Base-by-base conservation (phyloP, 1,140 invertebrate species). In the Asobara japonica region DNA sequence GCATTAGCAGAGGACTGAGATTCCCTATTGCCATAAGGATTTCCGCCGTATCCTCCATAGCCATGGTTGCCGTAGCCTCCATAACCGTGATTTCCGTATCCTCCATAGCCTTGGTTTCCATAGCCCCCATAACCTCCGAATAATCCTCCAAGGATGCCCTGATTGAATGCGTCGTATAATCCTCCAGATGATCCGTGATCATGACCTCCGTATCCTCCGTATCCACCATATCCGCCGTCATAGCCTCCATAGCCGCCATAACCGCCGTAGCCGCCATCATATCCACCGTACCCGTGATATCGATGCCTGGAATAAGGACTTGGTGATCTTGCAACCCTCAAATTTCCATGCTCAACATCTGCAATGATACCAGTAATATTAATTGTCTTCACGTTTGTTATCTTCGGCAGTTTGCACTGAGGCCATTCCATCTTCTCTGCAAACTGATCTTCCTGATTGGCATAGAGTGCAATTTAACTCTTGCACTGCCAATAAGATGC, bases 1-100 rank as follows among this genome's bases (percentile, higher is more conserved):
- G 78, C 76, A 6, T 61, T 71, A 7, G 76, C 79, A 4, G 71
- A 69, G 3, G 75, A 61, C 11, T 68, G 66, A 1, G 22, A 72
- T 5, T 61, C 36, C 10, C 74, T 61, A 8, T 48, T 72, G 30
- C 13, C 7, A 20, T 62, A 45, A 18, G 25, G 41, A 31, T 45
- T 3, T 45, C 41, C n/a, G 13, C 22, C 22, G 66, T 69, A 56
- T 22, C 41, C 38, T 8, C 66, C 66, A 68, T 48, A 29, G 20
- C 30, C 33, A 2, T 65, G 62, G 8, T 66, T 20, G 3, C 33
- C 65, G 45, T 41, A 36, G 7, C 13, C 18, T 11, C n/a, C n/a
- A n/a, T 33, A 11, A 45, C 7, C 7, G n/a, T n/a, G n/a, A n/a
- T n/a, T 16, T 36, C 22, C 22, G 66, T 69, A 56, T 22, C 41